Evolutionary conservation across 2,888 invertebrate species (phyloP), one percentile per base, ranked within the genome.

Genomic region (Incurvaria masculella): DNA sequence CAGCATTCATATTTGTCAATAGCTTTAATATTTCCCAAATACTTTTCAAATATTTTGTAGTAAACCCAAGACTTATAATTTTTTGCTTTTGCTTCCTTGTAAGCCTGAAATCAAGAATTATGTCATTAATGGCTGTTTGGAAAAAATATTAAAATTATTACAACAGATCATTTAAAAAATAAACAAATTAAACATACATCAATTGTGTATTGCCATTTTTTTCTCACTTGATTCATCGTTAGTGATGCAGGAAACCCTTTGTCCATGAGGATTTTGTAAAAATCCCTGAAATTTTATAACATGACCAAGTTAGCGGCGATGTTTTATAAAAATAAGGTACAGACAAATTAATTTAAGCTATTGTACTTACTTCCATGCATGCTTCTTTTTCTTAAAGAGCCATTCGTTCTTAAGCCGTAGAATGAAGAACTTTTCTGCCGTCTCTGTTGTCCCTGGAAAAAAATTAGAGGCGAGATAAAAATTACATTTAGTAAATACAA

Each of bases 1-100:
- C 78, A 78, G 51, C 69, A 69, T 55, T 70, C 70, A 70, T 71
- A 78, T 60, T 76, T 76, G 53, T 75, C 78, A 50, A 76, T 60
- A 41, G 64, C 62, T 55, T 65, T 62, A 14, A 60, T 60, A 57
- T 71, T 70, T 4, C 68, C 69, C 62, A 63, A 75, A 56, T 72
- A 68, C 58, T 75, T 73, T 19, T 76, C 69, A 67, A 79, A 76
- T 48, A 75, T 52, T 58, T 72, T 71, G 45, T 66, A 79, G 56
- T 71, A 76, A 49, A 69, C 68, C 73, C 75, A 79, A 50, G 57
- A 59, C 45, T 65, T 75, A 48, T 74, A 75, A 50, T 68, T 74
- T 41, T 63, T 59, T 57, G 62, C 70, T 52, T 78, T 76, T 1
- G 79, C 76, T 53, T 68, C 59, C 65, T 63, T 73, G 50, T 78